Evolutionary conservation across 2,797 vertebrate species (phyloP), one percentile per base, ranked within the genome.

Genomic region (Pogoniulus pusillus): DNA sequence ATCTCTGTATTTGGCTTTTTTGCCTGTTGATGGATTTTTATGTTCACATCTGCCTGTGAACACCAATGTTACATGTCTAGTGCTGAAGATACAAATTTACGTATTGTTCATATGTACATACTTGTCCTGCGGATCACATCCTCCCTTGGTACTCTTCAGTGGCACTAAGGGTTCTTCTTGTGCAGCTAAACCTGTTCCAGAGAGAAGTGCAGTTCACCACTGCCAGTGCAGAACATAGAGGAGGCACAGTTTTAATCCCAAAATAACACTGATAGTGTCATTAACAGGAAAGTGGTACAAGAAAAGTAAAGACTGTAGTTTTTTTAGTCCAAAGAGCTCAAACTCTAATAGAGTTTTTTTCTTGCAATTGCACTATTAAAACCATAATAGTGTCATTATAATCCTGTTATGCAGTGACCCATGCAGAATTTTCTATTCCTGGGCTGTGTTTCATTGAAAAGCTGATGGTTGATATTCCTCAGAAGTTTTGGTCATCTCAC

Each of bases 341-440:
- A 75, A 81, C 7, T 63, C n/a, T 79, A 81, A 34, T 26, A 79
- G 29, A 89, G 57, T 85, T 66, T 20, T 23, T 23, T 79, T 91
- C 58, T 82, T 85, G 81, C 70, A 85, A 37, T 47, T 74, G 57
- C 23, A 49, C 16, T 70, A 39, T 51, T 88, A 60, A 82, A 79
- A 89, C 41, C 15, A 49, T 32, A 57, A 70, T 45, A 75, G 53
- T 3, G 0, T 75, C 12, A 17, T 66, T 72, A 30, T 85, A 81
- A 85, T 87, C 49, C 26, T 69, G 22, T 72, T 91, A 75, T 65
- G 66, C 27, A 63, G 16, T 60, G 57, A 89, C 55, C 45, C 80
- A n/a, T 85, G 63, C 66, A 82, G 66, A 92, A 85, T 80, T 85
- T 93, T 86, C 47, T 89, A 0, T 82, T 85, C 63, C 75, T 43